A percentile compares a stretch with the other conserved stretches of the same genome.
phyloP scores from a whole-genome alignment of 2,888 invertebrate species.

The Saturnia japonica region DNA sequence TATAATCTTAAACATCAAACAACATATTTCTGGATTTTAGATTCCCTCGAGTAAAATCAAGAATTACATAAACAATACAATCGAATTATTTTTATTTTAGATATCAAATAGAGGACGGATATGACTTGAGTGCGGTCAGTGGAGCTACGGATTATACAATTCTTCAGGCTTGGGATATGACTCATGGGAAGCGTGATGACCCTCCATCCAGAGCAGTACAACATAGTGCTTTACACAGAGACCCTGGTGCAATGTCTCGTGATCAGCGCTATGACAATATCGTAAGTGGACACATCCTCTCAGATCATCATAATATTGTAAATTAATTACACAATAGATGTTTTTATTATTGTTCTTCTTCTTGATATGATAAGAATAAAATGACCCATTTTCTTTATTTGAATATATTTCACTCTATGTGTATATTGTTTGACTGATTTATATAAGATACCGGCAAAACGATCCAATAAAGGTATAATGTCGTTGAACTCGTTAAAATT shows the following conservation, averaged over 20 bases:
- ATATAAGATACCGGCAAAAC: not conserved
- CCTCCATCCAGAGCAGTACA: conserved; percentile 71
- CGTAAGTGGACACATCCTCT: conserved; percentile 42
- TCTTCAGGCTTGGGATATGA: conserved; percentile 85
- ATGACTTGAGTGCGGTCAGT: conserved; percentile 83
- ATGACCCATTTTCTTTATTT: not conserved
- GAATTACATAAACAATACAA: not conserved
- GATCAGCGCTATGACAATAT: conserved; percentile 75
- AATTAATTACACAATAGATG: not conserved
- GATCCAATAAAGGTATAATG: not conserved
- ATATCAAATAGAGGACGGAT: conserved; percentile 85
- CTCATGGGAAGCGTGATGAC: conserved; percentile 68
- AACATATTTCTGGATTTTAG: not conserved
- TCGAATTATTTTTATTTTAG: conserved; percentile 39
- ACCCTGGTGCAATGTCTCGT: conserved; percentile 67
- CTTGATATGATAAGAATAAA: too few species aligned
- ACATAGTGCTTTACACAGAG: conserved; percentile 76
- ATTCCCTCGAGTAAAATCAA: not conserved
- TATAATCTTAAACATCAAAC: not conserved
- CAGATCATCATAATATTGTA: not conserved
- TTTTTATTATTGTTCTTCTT: too few species aligned
- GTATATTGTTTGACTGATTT: not conserved
- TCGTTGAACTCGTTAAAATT: conserved; percentile 12
- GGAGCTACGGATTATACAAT: conserved; percentile 85
- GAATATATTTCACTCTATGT: not conserved